Conservation (phyloP, 2,797 vertebrate genomes). For the Notoglanidium macrostoma region DNA sequence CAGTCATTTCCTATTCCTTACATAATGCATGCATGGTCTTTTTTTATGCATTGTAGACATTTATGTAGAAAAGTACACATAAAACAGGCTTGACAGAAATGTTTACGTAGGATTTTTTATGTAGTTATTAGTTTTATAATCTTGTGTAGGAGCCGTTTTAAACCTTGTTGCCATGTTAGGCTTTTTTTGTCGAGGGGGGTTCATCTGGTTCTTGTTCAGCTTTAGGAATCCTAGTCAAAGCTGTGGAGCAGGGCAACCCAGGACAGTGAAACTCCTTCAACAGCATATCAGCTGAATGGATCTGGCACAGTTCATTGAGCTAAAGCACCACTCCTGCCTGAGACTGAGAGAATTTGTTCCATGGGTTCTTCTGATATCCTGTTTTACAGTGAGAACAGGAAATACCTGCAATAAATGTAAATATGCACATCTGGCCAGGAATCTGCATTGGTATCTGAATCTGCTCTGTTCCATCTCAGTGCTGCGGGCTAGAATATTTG, state of each 20-base stretch:
- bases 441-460: neutral
- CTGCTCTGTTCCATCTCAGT: neutral
- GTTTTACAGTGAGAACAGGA: conserved; percentile 7
- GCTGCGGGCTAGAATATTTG: conserved; percentile 47
- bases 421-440: neutral
- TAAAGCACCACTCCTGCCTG: neutral
- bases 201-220: neutral
- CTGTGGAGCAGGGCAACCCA: neutral
- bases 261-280: neutral
- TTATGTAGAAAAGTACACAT: neutral
- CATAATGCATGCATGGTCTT: neutral
- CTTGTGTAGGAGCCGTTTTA: neutral
- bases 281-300: neutral
- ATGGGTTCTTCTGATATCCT: neutral
- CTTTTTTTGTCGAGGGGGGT: neutral
- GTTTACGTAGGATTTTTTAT: neutral
- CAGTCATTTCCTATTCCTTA: neutral
- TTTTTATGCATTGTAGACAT: neutral
- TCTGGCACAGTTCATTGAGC: neutral
- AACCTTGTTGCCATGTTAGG: neutral
- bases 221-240: neutral
- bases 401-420: conserved; percentile 21
- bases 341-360: neutral
- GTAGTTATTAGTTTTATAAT: neutral
- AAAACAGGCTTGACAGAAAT: neutral